These are phyloP conservation scores for Oceanites oceanicus DNA, from an alignment of 2,113 vertebrate genomes.

Conservation along the genomic window DNA sequence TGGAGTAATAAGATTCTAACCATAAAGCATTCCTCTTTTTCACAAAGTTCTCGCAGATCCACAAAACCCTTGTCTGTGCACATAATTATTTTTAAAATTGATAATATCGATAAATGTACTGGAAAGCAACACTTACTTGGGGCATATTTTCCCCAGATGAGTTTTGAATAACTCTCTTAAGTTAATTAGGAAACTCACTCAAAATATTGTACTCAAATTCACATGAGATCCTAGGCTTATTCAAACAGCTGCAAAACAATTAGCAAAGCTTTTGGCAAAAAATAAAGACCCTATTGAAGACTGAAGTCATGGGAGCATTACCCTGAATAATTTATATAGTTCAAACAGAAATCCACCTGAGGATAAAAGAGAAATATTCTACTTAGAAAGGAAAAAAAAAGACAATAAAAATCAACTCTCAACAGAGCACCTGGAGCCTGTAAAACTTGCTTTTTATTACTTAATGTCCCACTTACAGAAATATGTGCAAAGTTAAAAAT, in stretches of 20 bases:
- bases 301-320: neutral
- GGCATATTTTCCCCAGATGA: neutral
- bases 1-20: neutral
- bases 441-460: neutral
- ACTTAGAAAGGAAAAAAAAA: neutral
- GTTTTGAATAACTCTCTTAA: neutral
- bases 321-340: neutral
- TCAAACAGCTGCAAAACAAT: slow-evolving; percentile 27
- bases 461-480: neutral
- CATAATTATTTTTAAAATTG: neutral
- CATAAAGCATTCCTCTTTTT: neutral
- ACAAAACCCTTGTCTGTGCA: neutral
- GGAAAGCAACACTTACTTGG: neutral
- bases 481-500: neutral
- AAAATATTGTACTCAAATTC: neutral
- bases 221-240: neutral
- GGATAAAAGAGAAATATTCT: neutral
- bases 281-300: neutral
- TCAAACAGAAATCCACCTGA: slow-evolving; percentile 11
- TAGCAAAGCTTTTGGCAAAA: neutral
- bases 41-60: neutral
- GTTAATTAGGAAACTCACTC: neutral
- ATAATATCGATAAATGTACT: neutral
- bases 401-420: neutral
- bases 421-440: neutral